Conservation (phyloP, 1,140 invertebrate genomes). For the Limonius californicus region DNA sequence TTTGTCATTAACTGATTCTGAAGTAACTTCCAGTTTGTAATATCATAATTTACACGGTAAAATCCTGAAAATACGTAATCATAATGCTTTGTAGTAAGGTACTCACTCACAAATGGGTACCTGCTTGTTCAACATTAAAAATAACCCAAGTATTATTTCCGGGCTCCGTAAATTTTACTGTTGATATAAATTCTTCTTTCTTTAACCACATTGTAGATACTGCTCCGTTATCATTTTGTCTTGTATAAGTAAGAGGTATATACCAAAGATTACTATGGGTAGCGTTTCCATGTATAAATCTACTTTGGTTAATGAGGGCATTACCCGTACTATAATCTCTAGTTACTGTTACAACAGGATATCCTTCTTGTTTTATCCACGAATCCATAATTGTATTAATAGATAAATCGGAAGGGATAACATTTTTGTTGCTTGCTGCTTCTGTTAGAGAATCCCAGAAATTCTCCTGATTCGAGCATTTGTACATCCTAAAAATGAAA, state of each 20-base stretch:
- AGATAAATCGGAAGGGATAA: conserved; percentile 33
- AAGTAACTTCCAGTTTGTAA: conserved; percentile 57
- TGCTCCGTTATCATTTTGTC: conserved; percentile 31
- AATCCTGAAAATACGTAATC: conserved; percentile 49
- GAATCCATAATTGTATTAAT: conserved; percentile 55
- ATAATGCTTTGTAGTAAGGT: background rate
- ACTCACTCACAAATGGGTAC: conserved; percentile 40
- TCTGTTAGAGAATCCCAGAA: conserved; percentile 35
- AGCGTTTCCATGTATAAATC: conserved; percentile 17
- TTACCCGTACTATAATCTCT: conserved; percentile 51
- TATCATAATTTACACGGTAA: conserved; percentile 63
- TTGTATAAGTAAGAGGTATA: conserved; percentile 54
- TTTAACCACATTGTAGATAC: conserved; percentile 44
- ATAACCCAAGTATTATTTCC: conserved; percentile 48
- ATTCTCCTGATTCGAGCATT: conserved; percentile 34
- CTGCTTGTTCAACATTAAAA: conserved; percentile 53
- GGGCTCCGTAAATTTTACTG: background rate
- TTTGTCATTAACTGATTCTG: conserved; percentile 47
- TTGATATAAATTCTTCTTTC: conserved; percentile 30
- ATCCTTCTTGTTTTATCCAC: conserved; percentile 63
- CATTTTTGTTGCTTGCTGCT: conserved; percentile 28
- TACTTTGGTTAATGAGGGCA: conserved; percentile 50
- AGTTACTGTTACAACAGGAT: conserved; percentile 60
- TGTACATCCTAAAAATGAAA: conserved; percentile 37
- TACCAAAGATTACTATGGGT: conserved; percentile 45